Evolutionary conservation across 2,797 vertebrate genomes (phyloP).

Genomic region (Holocentrus rufus): DNA sequence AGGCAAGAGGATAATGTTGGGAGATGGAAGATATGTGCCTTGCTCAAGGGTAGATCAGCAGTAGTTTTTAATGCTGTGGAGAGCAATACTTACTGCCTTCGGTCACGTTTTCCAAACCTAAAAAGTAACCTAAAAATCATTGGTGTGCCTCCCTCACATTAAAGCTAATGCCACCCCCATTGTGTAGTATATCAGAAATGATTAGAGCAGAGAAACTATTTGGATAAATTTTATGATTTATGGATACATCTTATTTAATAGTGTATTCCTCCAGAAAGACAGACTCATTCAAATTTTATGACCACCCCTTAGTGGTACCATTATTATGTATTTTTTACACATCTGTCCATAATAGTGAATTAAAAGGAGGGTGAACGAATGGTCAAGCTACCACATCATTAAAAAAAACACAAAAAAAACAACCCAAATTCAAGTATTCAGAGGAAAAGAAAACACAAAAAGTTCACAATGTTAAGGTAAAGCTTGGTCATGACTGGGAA

Average conservation of each 20-base stretch:
- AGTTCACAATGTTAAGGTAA: slow-evolving; percentile 78
- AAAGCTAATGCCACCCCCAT: neutral
- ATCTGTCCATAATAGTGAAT: slow-evolving; percentile 73
- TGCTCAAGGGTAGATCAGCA: slow-evolving; percentile 2
- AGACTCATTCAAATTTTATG: slow-evolving; percentile 79
- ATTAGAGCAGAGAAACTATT: slow-evolving; percentile 21
- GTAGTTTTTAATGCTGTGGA: slow-evolving; percentile 8
- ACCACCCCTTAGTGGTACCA: slow-evolving; percentile 73
- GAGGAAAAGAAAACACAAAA: slow-evolving; percentile 67
- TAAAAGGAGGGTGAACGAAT: slow-evolving; percentile 74
- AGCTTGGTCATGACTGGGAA: slow-evolving; percentile 70
- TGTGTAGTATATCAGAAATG: neutral
- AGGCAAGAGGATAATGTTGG: neutral
- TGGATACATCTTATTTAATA: slow-evolving; percentile 65
- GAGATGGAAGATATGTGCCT: neutral
- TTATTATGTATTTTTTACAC: slow-evolving; percentile 79
- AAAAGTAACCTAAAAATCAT: neutral
- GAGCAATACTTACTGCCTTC: slow-evolving; percentile 4
- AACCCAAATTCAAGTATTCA: slow-evolving; percentile 66
- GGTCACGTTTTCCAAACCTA: slow-evolving; percentile 16
- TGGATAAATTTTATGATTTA: slow-evolving; percentile 59
- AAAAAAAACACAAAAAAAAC: no score
- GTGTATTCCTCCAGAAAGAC: slow-evolving; percentile 66
- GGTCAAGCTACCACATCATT: slow-evolving; percentile 77
- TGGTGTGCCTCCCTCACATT: neutral